Conservation (phyloP, 2,888 invertebrate genomes). For the Gastrophysa polygoni region DNA sequence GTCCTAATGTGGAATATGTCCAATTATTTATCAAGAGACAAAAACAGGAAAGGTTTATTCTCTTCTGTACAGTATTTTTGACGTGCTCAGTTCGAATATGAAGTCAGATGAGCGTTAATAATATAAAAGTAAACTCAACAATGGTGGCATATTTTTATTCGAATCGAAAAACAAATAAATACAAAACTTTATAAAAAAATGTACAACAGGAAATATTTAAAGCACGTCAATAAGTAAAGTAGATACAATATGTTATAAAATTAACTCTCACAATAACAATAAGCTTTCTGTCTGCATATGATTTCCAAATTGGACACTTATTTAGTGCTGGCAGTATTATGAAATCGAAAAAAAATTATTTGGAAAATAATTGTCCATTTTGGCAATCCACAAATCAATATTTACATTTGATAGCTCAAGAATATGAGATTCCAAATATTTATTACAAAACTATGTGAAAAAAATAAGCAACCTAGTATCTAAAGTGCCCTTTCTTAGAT, state of each 20-base stretch:
- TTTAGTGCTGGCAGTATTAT: background rate
- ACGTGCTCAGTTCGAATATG: too few species aligned
- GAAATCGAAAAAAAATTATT: background rate
- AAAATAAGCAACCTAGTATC: slow-evolving; percentile 64
- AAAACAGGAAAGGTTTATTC: too few species aligned
- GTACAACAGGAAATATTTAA: slow-evolving; percentile 30
- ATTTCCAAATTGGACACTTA: background rate
- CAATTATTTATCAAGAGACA: too few species aligned
- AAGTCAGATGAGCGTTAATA: too few species aligned
- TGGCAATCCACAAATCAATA: background rate
- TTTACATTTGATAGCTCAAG: background rate
- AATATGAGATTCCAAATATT: slow-evolving; percentile 20
- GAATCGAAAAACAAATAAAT: slow-evolving; percentile 28
- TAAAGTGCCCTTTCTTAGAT: slow-evolving; percentile 81
- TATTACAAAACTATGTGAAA: slow-evolving; percentile 31
- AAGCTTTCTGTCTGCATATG: background rate
- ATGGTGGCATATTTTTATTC: background rate
- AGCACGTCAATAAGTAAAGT: slow-evolving; percentile 17
- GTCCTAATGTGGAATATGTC: too few species aligned
- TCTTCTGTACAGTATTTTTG: too few species aligned
- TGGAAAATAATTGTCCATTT: background rate
- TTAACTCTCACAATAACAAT: too few species aligned
- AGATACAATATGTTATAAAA: too few species aligned
- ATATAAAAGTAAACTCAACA: too few species aligned
- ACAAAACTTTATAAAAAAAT: slow-evolving; percentile 34